Conservation (phyloP, 2,888 invertebrate species). For the Sphaeridia pumilis region DNA sequence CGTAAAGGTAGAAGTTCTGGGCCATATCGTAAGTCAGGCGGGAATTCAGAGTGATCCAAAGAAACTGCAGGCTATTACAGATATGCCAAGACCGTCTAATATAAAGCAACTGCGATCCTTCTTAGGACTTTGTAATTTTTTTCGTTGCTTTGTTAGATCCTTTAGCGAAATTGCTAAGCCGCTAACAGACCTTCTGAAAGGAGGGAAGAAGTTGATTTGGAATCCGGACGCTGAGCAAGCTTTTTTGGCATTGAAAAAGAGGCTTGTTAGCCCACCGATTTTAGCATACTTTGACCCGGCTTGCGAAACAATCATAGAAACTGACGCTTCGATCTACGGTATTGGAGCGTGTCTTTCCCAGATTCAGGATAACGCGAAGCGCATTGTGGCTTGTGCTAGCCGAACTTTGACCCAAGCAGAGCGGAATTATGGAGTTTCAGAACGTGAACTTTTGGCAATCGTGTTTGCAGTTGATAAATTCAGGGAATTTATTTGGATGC, state of each 20-base stretch:
- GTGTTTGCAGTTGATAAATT: neutral
- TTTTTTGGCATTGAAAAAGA: neutral
- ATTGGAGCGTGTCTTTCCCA: neutral
- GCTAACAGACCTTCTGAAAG: no score
- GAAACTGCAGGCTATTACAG: no score
- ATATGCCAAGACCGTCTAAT: neutral
- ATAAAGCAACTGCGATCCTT: neutral
- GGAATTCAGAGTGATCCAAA: no score
- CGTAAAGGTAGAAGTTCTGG: neutral
- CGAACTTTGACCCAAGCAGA: neutral
- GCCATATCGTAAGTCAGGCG: no score
- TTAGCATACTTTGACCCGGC: neutral
- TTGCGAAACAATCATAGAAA: neutral
- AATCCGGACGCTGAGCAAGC: neutral
- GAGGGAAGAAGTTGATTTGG: neutral
- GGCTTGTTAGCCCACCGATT: neutral
- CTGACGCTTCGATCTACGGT: neutral
- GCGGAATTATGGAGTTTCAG: neutral
- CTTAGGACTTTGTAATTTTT: neutral
- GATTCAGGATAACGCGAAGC: neutral
- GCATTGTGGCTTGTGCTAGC: neutral
- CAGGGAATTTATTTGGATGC: no score
- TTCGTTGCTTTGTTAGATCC: neutral
- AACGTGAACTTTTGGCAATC: neutral
- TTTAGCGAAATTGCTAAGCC: neutral